Percentiles rank a stretch among this genome's conserved stretches.
These are phyloP conservation scores for Oenanthe oenanthe DNA, from an alignment of 2,113 vertebrate genomes.

Conservation along the genomic window DNA sequence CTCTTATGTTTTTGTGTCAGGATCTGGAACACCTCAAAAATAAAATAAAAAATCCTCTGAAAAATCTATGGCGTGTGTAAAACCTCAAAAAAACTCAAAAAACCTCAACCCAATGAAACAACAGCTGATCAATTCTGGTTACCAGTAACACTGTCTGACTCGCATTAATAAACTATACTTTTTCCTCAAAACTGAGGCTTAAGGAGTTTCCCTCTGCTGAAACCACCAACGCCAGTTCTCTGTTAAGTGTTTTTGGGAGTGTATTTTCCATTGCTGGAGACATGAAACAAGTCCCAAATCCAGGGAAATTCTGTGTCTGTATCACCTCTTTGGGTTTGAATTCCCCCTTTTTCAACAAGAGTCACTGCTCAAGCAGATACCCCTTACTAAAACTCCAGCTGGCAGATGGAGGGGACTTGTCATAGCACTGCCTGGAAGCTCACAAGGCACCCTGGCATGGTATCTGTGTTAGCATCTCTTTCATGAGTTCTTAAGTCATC, in stretches of 20 bases:
- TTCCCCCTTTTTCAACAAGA: neutral
- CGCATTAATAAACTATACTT: neutral
- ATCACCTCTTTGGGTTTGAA: neutral
- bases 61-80: neutral
- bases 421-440: neutral
- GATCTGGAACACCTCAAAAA: neutral
- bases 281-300: neutral
- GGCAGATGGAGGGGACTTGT: neutral
- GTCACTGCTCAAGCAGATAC: neutral
- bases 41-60: neutral
- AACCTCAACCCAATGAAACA: neutral
- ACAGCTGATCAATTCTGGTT: neutral
- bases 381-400: neutral
- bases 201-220: neutral
- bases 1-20: neutral
- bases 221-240: neutral
- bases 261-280: neutral
- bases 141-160: neutral
- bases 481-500: slow-evolving; percentile 42
- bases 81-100: neutral
- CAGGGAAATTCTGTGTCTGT: neutral
- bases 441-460: neutral
- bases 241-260: neutral
- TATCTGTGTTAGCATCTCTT: slow-evolving; percentile 23
- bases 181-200: neutral